phyloP scores from a whole-genome alignment of 2,797 vertebrate genomes.

The Falco concolor region DNA sequence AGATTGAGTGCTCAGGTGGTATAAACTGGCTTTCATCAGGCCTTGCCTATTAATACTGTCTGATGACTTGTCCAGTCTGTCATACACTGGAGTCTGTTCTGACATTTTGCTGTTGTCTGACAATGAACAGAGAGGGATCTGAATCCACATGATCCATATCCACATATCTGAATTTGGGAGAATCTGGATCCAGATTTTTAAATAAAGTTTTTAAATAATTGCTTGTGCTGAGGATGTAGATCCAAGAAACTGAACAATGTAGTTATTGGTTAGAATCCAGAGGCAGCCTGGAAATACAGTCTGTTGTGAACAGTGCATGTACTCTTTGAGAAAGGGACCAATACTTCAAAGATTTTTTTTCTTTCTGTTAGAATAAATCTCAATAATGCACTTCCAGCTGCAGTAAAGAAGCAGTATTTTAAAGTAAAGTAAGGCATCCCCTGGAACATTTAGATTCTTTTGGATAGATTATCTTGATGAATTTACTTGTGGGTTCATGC shows the following conservation, averaged over 20 bases:
- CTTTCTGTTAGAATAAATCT: slow-evolving; percentile 5
- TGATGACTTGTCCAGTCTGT: background rate
- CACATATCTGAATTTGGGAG: background rate
- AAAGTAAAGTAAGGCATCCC: background rate
- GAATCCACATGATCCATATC: background rate
- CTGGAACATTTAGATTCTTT: slow-evolving; percentile 9
- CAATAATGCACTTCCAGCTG: background rate
- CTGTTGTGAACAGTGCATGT: background rate
- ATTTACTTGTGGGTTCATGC: background rate
- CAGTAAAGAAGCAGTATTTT: slow-evolving; percentile 1
- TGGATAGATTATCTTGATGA: background rate
- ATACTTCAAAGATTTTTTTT: background rate
- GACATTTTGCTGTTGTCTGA: background rate
- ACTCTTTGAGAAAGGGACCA: background rate
- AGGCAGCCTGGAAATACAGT: background rate
- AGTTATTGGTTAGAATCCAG: background rate
- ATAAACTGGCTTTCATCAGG: background rate
- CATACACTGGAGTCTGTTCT: background rate
- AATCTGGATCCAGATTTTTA: background rate
- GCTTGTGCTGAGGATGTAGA: background rate
- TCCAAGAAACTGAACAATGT: background rate
- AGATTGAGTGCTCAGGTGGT: background rate
- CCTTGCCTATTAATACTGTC: background rate
- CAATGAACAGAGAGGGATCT: background rate
- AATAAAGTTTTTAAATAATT: background rate